Evolutionary conservation across 2,797 vertebrate species (phyloP), one percentile per base, ranked within the genome.

Genomic region (Netta rufina): DNA sequence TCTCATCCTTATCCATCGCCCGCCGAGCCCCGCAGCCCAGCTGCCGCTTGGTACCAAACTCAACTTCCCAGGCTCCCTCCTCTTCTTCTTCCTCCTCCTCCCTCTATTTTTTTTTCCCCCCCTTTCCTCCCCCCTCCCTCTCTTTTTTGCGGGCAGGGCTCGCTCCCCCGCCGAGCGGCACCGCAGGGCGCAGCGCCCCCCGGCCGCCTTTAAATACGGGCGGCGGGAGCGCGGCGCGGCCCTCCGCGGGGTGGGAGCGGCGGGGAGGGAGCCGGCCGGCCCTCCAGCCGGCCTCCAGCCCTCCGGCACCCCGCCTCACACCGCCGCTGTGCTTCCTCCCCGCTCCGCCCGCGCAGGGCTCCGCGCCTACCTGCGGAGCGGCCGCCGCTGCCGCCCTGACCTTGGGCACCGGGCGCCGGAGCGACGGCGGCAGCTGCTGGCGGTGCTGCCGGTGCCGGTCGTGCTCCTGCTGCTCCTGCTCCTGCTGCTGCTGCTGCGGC

Each of bases 1-100:
- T 96, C 95, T 95, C 95, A 93, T 96, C 96, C 92, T 92, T 91
- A 51, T 96, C 95, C 97, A 97, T 97, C 70, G 79, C 93, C 91
- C 39, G 32, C 87, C 78, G 74, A 81, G 67, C 76, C 72, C 45
- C 85, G 62, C 62, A 74, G 80, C 90, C 82, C 92, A 11, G 64
- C 84, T 36, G 89, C 74, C 27, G 10, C 81, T 89, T 64, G 91
- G 93, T 76, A 84, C 62, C 83, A 91, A 65, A 86, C 82, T 67
- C 19, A 92, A 84, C 82, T 90, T 61, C 72, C 67, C 84, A 80
- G 84, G 81, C 88, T 94, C 82, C 78, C 76, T 71, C 72, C 88
- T 69, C 70, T 72, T 62, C 53, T 8, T 51, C 39, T n/a, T 62
- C 38, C 28, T 57, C 61, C 39, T 57, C 43, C 43, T 20, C 61